Evolutionary conservation across 2,113 vertebrate genomes (phyloP).

Genomic region (Cepphus grylle): DNA sequence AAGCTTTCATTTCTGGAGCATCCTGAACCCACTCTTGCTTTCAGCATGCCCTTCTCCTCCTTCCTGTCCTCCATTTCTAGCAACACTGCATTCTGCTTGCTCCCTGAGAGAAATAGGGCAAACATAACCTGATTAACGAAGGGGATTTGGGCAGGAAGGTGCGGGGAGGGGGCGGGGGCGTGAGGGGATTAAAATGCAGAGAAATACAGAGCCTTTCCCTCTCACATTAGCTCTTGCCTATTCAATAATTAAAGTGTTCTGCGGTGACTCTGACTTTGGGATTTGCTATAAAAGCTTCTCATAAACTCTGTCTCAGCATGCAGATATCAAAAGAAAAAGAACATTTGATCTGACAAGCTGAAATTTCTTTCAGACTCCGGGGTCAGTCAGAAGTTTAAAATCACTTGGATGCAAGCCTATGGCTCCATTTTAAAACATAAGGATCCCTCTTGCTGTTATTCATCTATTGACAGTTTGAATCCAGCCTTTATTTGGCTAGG

Average conservation of each 20-base stretch:
- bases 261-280: not conserved
- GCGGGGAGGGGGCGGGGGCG: not conserved
- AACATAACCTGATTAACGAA: conserved; percentile 59
- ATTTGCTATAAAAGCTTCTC: conserved; percentile 28
- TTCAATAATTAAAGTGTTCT: conserved; percentile 34
- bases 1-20: not conserved
- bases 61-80: not conserved
- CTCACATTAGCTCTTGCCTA: not conserved
- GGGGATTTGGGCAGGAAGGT: conserved; percentile 28
- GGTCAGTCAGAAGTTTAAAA: conserved; percentile 10
- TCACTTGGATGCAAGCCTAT: not conserved
- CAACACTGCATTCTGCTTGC: not conserved
- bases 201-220: conserved; percentile 8
- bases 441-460: not conserved
- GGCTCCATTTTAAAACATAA: not conserved
- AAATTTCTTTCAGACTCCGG: not conserved
- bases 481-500: not conserved
- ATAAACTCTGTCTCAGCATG: not conserved
- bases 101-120: conserved; percentile 33
- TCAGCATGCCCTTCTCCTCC: not conserved
- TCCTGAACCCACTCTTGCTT: not conserved
- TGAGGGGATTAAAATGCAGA: not conserved
- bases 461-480: not conserved
- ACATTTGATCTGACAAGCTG: conserved; percentile 5
- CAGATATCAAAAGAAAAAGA: conserved; percentile 11